Evolutionary conservation across 2,888 invertebrate genomes (phyloP).

Genomic region (Stomorhina lunata): DNA sequence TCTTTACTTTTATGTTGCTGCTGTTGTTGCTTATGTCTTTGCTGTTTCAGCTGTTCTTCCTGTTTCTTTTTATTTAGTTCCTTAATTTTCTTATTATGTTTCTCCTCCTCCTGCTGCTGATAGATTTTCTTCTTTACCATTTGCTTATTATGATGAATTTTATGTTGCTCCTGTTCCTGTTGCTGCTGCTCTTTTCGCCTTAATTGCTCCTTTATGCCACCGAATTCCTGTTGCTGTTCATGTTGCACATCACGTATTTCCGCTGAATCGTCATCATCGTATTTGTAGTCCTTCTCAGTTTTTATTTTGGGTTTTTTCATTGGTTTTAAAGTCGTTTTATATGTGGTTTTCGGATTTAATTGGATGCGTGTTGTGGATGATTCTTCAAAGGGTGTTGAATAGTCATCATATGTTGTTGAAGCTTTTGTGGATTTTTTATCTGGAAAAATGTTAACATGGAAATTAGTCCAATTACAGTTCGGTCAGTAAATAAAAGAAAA

Average conservation of each 20-base stretch:
- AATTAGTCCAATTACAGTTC: slow-evolving; percentile 9
- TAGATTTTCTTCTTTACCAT: slow-evolving; percentile 56
- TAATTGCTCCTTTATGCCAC: slow-evolving; percentile 23
- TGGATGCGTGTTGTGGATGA: slow-evolving; percentile 72
- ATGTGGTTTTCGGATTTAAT: slow-evolving; percentile 71
- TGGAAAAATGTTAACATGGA: slow-evolving; percentile 55
- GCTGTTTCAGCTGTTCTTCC: slow-evolving; percentile 58
- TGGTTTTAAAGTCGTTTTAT: slow-evolving; percentile 57
- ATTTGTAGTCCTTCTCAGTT: slow-evolving; percentile 53
- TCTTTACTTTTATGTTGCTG: slow-evolving; percentile 62
- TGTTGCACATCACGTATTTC: slow-evolving; percentile 47
- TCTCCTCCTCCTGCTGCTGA: slow-evolving; percentile 53
- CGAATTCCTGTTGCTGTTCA: slow-evolving; percentile 59
- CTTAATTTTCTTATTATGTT: slow-evolving; percentile 60
- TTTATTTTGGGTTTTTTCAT: slow-evolving; percentile 57
- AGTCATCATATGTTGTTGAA: slow-evolving; percentile 67
- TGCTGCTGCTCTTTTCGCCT: not conserved
- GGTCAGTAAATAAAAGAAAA: not conserved
- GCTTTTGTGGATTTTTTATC: slow-evolving; percentile 70
- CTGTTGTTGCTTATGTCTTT: slow-evolving; percentile 57
- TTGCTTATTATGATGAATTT: slow-evolving; percentile 52
- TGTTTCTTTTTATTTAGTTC: slow-evolving; percentile 44
- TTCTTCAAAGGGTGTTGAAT: slow-evolving; percentile 73
- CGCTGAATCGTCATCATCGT: slow-evolving; percentile 48
- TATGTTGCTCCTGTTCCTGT: slow-evolving; percentile 24